Percentiles rank a stretch among this genome's conserved stretches.
Evolutionary conservation across 2,888 invertebrate species (phyloP).

Genomic region (Rhodophaea formosa): DNA sequence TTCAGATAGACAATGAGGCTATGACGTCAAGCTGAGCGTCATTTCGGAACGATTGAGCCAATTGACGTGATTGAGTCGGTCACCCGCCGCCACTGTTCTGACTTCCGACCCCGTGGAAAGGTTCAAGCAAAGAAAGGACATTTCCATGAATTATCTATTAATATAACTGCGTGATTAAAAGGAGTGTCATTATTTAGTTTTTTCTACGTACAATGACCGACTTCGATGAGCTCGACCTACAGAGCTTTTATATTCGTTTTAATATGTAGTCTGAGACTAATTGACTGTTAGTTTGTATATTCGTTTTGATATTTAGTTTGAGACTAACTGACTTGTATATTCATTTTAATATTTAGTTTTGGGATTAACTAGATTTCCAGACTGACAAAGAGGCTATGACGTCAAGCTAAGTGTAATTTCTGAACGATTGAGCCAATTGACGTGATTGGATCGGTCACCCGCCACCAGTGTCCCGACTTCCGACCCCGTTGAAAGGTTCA

Average conservation of each 20-base stretch:
- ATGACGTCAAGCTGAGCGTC: slow-evolving; percentile 72
- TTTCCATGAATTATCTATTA: slow-evolving; percentile 5
- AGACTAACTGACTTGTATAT: no score
- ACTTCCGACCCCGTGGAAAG: slow-evolving; percentile 7
- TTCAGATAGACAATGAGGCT: slow-evolving; percentile 58
- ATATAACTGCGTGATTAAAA: no score
- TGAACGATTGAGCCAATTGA: slow-evolving; percentile 71
- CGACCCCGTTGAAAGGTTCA: slow-evolving; percentile 8
- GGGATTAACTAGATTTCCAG: slow-evolving; percentile 54
- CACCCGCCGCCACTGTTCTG: slow-evolving; percentile 32
- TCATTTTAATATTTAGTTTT: no score
- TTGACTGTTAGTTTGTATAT: no score
- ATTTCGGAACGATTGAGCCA: slow-evolving; percentile 65
- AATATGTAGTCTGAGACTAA: no score
- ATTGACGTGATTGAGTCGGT: slow-evolving; percentile 69
- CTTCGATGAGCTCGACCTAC: no score
- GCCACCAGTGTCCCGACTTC: slow-evolving; percentile 22
- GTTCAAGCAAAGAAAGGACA: slow-evolving; percentile 8
- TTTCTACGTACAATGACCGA: no score
- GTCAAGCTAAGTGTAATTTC: slow-evolving; percentile 68
- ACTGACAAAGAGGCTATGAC: slow-evolving; percentile 66
- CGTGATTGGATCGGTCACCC: slow-evolving; percentile 59
- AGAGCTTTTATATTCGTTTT: no score
- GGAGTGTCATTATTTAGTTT: no score
- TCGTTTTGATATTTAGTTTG: no score